Base-by-base conservation (phyloP, 2,113 vertebrate species). In the Chascanopsetta lugubris region DNA sequence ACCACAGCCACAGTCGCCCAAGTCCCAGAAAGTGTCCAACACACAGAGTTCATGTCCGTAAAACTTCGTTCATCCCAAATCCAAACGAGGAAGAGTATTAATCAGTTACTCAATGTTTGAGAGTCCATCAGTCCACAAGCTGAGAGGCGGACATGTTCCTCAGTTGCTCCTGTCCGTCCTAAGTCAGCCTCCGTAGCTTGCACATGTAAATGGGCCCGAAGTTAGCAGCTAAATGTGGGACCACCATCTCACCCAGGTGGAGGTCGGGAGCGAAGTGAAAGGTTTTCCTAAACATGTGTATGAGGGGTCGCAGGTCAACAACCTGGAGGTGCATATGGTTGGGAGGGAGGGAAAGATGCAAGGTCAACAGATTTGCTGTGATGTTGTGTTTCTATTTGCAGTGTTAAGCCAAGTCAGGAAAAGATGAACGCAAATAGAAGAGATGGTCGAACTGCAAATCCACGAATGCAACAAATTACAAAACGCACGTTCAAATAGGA, bases 181-280 rank as follows among this genome's bases (percentile, higher is more conserved):
- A 94, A 0, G 82, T 86, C 12, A 91, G 30, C 27, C 94, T 91
- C 32, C 29, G 72, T 10, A 99, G 83, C 77, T 95, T 99, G 88
- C 97, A 99, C 89, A 99, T 93, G 84, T 96, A 99, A 85, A 93
- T 93, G 6, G 97, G 97, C 32, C 97, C 97, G 50, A 97, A 99
- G 91, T 99, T 99, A 65, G 95, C 94, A 0, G 90, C 87, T 58
- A 99, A 90, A 83, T 98, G 95, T 7, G 97, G 97, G 29, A 99
- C 81, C 32, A 98, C 94, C 34, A 99, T 92, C 71, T 96, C 94
- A 32, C 97, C 97, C 21, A 97, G 42, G 6, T 70, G 85, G 72
- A 94, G 92, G 10, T 85, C 87, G 0, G 84, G 61, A 49, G 92
- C 94, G 24, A 99, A 99, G 85, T 81, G 90, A 82, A 99, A 99